Base-by-base conservation (phyloP, 2,113 vertebrate species). In the Microcebus jonahi region DNA sequence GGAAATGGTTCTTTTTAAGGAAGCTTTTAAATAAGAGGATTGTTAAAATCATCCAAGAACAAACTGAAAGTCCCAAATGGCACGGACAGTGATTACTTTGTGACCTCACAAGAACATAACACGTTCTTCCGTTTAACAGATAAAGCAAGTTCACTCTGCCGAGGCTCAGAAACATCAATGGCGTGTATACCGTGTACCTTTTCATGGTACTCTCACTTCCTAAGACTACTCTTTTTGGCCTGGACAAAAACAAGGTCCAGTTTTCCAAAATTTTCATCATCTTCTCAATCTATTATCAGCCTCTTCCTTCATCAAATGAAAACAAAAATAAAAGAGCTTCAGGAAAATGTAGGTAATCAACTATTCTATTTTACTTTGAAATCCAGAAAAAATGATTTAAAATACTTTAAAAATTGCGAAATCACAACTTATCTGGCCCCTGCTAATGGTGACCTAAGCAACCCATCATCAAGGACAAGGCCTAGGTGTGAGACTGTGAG, bases 301-400 rank as follows among this genome's bases (percentile, higher is more conserved):
- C 23, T 36, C 36, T 71, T 42, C 50, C 13, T 65, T 18, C 55
- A 80, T n/a, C 50, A 65, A 81, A 68, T 96, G 70, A 57, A 95
- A 96, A 89, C 70, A 94, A 92, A 96, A 93, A 79, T 63, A 83
- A 53, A 59, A 50, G 79, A 42, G 34, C 20, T 83, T 84, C 39
- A 77, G 48, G 90, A 79, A 88, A 83, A 71, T 50, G 45, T 18
- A 96, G 53, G 89, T 45, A 59, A 88, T 50, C 84, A 83, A 61
- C 39, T 7, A 42, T 27, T 85, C n/a, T 42, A 76, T 57, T 18
- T 17, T 76, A 76, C 57, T 18, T 17, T 76, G 53, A 65, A 95
- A 89, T 25, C n/a, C 76, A 77, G 61, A 57, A 18, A 67, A 65
- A 77, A 17, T 4, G 63, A 71, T 23, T 94, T 29, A 34, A 91